Evolutionary conservation across 2,888 invertebrate species (phyloP).

Genomic region (Tipula unca): DNA sequence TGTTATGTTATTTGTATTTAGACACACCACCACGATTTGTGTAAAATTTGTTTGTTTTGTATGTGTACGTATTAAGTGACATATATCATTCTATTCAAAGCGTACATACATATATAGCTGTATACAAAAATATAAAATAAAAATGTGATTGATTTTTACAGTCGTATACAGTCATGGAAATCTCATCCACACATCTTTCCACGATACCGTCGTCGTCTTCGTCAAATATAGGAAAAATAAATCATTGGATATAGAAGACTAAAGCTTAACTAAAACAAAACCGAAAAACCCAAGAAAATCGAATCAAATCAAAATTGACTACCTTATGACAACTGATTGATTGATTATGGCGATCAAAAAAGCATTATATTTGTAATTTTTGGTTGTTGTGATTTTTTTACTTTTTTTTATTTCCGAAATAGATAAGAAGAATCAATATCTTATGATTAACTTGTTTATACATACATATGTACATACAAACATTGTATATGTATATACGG

Average conservation of each 20-base stretch:
- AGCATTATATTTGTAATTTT: background rate
- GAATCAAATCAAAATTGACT: conserved; percentile 14
- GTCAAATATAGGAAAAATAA: background rate
- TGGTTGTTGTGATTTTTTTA: background rate
- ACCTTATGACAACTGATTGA: conserved; percentile 2
- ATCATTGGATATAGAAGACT: background rate
- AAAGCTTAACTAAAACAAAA: background rate
- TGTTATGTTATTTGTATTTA: background rate
- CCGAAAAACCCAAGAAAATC: background rate
- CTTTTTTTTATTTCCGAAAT: background rate
- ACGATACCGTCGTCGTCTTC: background rate
- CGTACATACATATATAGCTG: background rate
- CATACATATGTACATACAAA: too few relatives aligned
- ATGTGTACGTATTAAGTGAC: background rate
- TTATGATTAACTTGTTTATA: background rate
- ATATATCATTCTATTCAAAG: background rate
- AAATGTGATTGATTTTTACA: background rate
- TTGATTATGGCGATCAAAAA: conserved; percentile 2
- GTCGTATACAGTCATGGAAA: background rate
- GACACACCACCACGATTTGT: background rate
- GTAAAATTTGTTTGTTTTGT: background rate
- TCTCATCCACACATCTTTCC: background rate
- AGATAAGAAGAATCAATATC: background rate
- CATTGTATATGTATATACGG: background rate
- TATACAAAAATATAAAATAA: background rate